Conservation (phyloP, 1,140 invertebrate genomes). For the Dryas iulia region DNA sequence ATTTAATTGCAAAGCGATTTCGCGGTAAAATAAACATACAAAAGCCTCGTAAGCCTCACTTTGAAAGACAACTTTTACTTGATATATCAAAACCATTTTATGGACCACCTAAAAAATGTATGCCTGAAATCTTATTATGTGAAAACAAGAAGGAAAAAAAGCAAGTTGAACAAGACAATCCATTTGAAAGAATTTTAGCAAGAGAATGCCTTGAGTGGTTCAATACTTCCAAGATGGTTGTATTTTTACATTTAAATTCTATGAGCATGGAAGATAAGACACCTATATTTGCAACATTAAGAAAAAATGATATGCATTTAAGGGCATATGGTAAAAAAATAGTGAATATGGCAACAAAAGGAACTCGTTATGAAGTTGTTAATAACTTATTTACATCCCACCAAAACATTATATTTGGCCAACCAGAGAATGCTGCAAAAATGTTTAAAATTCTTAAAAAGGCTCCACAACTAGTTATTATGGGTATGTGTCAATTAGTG, state of each 20-base stretch:
- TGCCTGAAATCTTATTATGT: constrained; percentile 57
- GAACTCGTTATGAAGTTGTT: constrained; percentile 82
- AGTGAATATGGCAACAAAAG: constrained; percentile 81
- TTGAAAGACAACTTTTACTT: constrained; percentile 82
- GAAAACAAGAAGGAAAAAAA: constrained; percentile 36
- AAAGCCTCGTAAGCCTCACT: constrained; percentile 85
- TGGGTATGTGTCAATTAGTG: constrained; percentile 79
- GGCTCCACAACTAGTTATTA: constrained; percentile 82
- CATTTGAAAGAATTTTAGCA: constrained; percentile 85
- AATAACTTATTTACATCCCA: constrained; percentile 81
- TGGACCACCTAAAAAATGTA: constrained; percentile 37
- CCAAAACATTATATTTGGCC: constrained; percentile 83
- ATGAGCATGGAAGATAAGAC: constrained; percentile 82
- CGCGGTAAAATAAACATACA: constrained; percentile 88
- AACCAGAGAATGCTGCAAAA: constrained; percentile 79
- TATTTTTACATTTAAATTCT: constrained; percentile 86
- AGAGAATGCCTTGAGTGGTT: constrained; percentile 86
- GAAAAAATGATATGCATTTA: constrained; percentile 84
- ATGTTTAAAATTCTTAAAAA: constrained; percentile 83
- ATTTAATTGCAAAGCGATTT: constrained; percentile 83
- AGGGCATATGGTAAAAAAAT: constrained; percentile 83
- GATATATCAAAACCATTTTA: constrained; percentile 83
- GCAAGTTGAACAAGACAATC: constrained; percentile 76
- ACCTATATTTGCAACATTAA: constrained; percentile 81
- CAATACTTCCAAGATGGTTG: constrained; percentile 85